A percentile compares a stretch with the other conserved stretches of the same genome.
phyloP scores from a whole-genome alignment of 2,888 invertebrate genomes.

The Rhopalosiphum nymphaeae region DNA sequence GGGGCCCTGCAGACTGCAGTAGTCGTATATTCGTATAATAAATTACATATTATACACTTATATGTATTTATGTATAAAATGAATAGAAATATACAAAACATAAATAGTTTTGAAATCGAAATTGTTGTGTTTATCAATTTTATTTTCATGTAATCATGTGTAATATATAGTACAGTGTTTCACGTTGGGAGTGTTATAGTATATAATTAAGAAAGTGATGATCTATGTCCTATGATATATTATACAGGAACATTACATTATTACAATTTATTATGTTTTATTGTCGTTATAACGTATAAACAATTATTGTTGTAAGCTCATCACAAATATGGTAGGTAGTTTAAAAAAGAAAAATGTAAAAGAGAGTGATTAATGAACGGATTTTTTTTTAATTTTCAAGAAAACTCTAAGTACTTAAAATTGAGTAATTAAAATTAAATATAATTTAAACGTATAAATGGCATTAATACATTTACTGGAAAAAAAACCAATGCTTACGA shows the following conservation, averaged over 20 bases:
- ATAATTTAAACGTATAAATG: background rate
- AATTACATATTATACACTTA: constrained; percentile 12
- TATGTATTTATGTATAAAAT: background rate
- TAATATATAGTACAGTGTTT: background rate
- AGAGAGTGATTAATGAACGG: background rate
- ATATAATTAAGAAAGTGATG: background rate
- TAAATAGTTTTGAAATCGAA: constrained; percentile 7
- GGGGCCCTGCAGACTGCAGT: background rate
- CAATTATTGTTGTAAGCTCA: background rate
- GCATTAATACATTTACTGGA: background rate
- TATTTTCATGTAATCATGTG: background rate
- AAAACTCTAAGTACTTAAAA: background rate
- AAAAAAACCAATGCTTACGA: background rate
- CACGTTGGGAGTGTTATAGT: background rate
- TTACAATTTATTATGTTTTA: background rate
- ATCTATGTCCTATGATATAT: background rate
- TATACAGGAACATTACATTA: background rate
- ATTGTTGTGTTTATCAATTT: background rate
- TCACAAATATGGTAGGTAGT: background rate
- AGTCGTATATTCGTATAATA: background rate
- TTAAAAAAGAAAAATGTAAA: background rate
- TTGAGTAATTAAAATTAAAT: background rate
- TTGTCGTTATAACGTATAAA: background rate
- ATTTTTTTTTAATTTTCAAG: background rate
- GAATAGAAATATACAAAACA: background rate